Evolutionary conservation across 2,888 invertebrate genomes (phyloP), one percentile per base, ranked within the genome.

Genomic region (Magallana nippona): DNA sequence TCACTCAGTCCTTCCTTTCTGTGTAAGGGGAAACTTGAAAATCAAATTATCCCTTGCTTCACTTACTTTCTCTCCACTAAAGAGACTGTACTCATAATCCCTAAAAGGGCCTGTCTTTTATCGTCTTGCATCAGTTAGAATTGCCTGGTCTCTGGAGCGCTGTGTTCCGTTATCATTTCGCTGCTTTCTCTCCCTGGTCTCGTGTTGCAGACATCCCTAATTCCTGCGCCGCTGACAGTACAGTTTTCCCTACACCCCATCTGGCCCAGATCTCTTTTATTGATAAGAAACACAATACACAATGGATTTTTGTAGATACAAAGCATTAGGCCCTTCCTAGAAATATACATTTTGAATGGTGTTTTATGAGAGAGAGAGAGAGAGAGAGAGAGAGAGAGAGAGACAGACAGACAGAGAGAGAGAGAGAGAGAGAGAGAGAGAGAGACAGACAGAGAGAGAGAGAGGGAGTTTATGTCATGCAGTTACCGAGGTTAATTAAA

Each of bases 71-170:
- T 32, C 27, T 32, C 32, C 32, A 32, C 71, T 13, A 17, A 19
- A 60, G 60, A 60, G 60, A 60, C 60, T 19, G 13, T 71, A 3
- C 15, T 15, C 32, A 32, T 27, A 71, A 71, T 71, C 32, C 71
- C 71, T 15, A 22, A 71, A 71, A 71, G 32, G 71, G 27, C 11
- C 15, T 71, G 71, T 27, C 27, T 71, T 71, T 32, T 71, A 71
- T 71, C 27, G 71, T 0, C 22, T 13, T 32, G 22, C 15, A 71
- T 71, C 71, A 32, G 22, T 3, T 15, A 5, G 27, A 27, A 71
- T 27, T 22, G 19, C 71, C 10, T 15, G 32, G 13, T 71, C 71
- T 71, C 71, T 27, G 8, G 71, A 71, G 71, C 15, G 13, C 22
- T 27, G 5, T 22, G 13, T 71, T 71, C 32, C 19, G 15, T 71